Evolutionary conservation across 2,113 vertebrate species (phyloP).

Genomic region (Herpetotheres cachinnans): DNA sequence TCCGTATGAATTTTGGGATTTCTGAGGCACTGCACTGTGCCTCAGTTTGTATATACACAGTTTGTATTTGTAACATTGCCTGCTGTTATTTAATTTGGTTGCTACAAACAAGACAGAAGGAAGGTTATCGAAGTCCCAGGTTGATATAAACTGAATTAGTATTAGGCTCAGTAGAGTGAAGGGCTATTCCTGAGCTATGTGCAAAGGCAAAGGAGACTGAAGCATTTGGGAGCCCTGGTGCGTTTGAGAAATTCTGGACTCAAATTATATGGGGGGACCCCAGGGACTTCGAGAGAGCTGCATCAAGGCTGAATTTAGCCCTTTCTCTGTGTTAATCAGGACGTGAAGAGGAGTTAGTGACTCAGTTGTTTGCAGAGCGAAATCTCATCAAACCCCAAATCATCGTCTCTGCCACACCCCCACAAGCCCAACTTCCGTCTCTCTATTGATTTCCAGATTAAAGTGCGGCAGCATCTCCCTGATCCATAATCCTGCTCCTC

Average conservation of each 20-base stretch:
- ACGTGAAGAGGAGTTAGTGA: not conserved
- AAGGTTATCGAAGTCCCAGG: not conserved
- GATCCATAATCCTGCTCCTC: conserved; percentile 63
- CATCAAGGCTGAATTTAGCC: not conserved
- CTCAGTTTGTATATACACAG: too few species aligned
- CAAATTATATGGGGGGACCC: not conserved
- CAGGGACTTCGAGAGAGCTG: not conserved
- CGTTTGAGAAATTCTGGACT: not conserved
- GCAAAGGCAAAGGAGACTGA: not conserved
- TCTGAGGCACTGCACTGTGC: not conserved
- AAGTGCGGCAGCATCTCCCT: not conserved
- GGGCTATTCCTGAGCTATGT: not conserved
- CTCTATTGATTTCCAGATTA: conserved; percentile 61
- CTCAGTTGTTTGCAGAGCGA: not conserved
- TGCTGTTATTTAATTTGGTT: not conserved
- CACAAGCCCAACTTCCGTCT: conserved; percentile 33
- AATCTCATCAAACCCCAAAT: conserved; percentile 23
- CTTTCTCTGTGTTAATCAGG: not conserved
- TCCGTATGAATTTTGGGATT: not conserved
- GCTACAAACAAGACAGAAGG: not conserved
- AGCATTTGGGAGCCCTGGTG: not conserved
- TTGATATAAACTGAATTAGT: not conserved
- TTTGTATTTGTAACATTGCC: not conserved
- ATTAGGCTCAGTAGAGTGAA: accelerated
- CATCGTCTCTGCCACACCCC: not conserved